Base-by-base conservation (phyloP, 2,113 vertebrate species). In the Gymnobelideus leadbeateri region DNA sequence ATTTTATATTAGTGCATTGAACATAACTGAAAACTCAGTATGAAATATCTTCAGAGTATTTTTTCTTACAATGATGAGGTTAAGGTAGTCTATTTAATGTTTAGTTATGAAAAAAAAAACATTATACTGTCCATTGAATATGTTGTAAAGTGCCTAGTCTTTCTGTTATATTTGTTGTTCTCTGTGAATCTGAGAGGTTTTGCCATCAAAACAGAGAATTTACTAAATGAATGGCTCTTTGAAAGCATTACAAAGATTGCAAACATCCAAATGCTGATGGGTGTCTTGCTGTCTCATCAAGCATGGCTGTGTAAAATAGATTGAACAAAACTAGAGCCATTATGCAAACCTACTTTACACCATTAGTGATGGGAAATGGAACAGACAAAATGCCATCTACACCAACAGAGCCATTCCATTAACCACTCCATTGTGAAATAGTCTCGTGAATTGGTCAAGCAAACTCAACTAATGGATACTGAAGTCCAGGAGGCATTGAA, bases 391-490 rank as follows among this genome's bases (percentile, higher is more conserved):
- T 94, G 28, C 49, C 94, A 51, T 54, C 12, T 89, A 89, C 43
- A 94, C 51, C 91, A 94, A 92, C 31, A 43, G 16, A 84, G n/a
- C 16, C 16, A 84, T 84, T 84, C n/a, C 6, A 53, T 94, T 51
- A 94, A 92, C 51, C 43, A 55, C 49, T 92, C 46, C 31, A 12
- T 23, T 94, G 51, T 94, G 91, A 92, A 94, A 94, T 26, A 90
- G 68, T 91, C 10, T 53, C 37, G 53, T 8, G 51, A 91, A 77
- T 84, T 94, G 84, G 91, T 49, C 31, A 92, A 89, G 84, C 53
- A 54, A 55, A 84, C n/a, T 94, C 51, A 89, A 53, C 5, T 92
- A 53, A 26, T 26, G 47, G 46, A 10, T 89, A 12, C 53, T 19
- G 68, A 89, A 92, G 53, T 89, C 14, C 8, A 54, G 68, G 84